Conservation (phyloP, 2,797 vertebrate species). For the Poeciliopsis turneri region DNA sequence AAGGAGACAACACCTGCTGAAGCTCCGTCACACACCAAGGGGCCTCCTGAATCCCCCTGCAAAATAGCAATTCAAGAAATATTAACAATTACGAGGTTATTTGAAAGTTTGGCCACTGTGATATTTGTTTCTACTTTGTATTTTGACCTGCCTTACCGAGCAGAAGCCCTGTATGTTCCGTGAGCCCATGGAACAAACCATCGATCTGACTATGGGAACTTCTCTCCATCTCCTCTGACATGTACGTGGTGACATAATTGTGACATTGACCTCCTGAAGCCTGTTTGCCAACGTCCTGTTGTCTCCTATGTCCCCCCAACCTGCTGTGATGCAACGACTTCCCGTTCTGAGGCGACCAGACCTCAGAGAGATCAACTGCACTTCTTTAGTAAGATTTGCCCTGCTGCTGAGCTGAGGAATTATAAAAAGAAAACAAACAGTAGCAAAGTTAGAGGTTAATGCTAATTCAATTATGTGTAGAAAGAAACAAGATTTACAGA, state of each 20-base stretch:
- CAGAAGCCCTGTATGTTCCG: constrained; percentile 63
- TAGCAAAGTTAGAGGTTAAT: background rate
- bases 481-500: background rate
- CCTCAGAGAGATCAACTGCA: constrained; percentile 64
- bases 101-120: background rate
- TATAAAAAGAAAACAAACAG: constrained; percentile 5
- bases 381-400: constrained; percentile 53
- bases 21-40: constrained; percentile 74
- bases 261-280: constrained; percentile 77
- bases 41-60: constrained; percentile 84
- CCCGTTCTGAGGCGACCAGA: fast-evolving
- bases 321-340: constrained; percentile 63
- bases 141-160: constrained; percentile 50
- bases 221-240: constrained; percentile 53
- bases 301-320: constrained; percentile 72
- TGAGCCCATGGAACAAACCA: constrained; percentile 66
- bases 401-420: constrained; percentile 55
- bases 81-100: background rate
- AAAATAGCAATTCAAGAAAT: background rate
- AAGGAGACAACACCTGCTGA: constrained; percentile 79
- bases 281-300: constrained; percentile 54
- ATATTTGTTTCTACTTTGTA: background rate
- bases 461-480: background rate
- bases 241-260: constrained; percentile 13
- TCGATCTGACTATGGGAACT: constrained; percentile 33